Conservation (phyloP, 2,797 vertebrate species). For the Adelosebastes latens region DNA sequence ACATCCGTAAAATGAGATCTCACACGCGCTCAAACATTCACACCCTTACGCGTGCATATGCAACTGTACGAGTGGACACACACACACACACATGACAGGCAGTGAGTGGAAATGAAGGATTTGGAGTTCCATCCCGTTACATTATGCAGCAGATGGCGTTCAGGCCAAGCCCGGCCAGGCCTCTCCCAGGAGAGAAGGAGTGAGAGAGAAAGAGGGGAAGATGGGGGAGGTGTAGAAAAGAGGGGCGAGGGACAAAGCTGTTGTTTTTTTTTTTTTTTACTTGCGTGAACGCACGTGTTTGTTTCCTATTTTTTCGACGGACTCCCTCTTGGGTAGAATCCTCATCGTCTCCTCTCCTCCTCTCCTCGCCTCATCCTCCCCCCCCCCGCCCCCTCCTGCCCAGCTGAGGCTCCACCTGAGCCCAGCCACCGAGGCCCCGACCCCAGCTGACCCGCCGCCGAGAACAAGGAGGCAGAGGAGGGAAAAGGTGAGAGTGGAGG, state of each 20-base stretch:
- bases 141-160: constrained; percentile 88
- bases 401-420: constrained; percentile 86
- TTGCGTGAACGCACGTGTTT: constrained; percentile 67
- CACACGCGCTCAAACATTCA: constrained; percentile 70
- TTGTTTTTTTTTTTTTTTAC: constrained; percentile 55
- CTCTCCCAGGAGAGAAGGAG: constrained; percentile 80
- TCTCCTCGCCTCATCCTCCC: constrained; percentile 4
- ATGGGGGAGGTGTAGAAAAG: constrained; percentile 66
- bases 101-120: constrained; percentile 88
- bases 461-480: constrained; percentile 56
- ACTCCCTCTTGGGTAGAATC: constrained; percentile 45
- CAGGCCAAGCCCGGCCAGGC: constrained; percentile 84
- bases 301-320: constrained; percentile 54
- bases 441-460: constrained; percentile 71
- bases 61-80: constrained; percentile 63
- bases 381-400: constrained; percentile 15
- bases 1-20: constrained; percentile 79
- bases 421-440: constrained; percentile 75
- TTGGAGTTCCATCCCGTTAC: constrained; percentile 87
- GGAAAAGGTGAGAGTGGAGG: constrained; percentile 51
- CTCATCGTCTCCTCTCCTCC: constrained; percentile 30
- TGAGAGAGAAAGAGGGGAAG: constrained; percentile 68
- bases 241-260: constrained; percentile 77
- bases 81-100: constrained; percentile 76
- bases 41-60: constrained; percentile 64